These are phyloP conservation scores for Fopius arisanus DNA, from an alignment of 1,140 invertebrate species.

Conservation along the genomic window DNA sequence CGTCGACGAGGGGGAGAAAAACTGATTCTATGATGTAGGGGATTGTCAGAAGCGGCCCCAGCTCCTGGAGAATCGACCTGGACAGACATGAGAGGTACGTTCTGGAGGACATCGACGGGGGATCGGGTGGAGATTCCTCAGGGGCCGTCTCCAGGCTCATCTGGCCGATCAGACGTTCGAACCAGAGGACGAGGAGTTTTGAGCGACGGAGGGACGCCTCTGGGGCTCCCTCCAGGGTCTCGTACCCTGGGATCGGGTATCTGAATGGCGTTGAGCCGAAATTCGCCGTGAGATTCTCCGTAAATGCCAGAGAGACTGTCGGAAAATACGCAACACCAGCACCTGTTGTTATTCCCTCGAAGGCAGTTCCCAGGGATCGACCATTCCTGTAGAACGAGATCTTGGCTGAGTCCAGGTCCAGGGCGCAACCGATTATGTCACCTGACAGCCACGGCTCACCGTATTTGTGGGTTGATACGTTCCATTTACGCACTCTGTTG, in stretches of 20 bases:
- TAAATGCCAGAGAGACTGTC: constrained; percentile 77
- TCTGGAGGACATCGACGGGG: constrained; percentile 47
- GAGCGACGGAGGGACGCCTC: constrained; percentile 65
- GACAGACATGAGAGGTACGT: constrained; percentile 64
- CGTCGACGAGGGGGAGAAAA: constrained; percentile 63
- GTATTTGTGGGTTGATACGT: constrained; percentile 78
- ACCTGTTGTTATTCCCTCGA: constrained; percentile 74
- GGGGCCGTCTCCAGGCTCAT: too few relatives aligned
- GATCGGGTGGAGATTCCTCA: constrained; percentile 46
- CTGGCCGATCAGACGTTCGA: constrained; percentile 64
- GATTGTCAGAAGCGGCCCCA: constrained; percentile 67
- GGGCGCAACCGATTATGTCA: constrained; percentile 81
- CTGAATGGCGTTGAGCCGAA: constrained; percentile 78
- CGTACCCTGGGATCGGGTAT: constrained; percentile 76
- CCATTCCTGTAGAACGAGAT: constrained; percentile 79
- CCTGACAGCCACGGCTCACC: constrained; percentile 82
- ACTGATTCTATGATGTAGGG: constrained; percentile 68
- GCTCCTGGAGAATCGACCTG: constrained; percentile 65
- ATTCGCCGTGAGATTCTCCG: constrained; percentile 80
- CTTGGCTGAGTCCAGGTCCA: constrained; percentile 75
- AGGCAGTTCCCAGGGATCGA: constrained; percentile 75
- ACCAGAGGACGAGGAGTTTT: constrained; percentile 68
- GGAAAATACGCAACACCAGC: constrained; percentile 81
- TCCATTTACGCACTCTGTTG: constrained; percentile 82
- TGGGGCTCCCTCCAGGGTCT: constrained; percentile 73